Evolutionary conservation across 2,888 invertebrate genomes (phyloP).

Genomic region (Teleiodes luculella): DNA sequence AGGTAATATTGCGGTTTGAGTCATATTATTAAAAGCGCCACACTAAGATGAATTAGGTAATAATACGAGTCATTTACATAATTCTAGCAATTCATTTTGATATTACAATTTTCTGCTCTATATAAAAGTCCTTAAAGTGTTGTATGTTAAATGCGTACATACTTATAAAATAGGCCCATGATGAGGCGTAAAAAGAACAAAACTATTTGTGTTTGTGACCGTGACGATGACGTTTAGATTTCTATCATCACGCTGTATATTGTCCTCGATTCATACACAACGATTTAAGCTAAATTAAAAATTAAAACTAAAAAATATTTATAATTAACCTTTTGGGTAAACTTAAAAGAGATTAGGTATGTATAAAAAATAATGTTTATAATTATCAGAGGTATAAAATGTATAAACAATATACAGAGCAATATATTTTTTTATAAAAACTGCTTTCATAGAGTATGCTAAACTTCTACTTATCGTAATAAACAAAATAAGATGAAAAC

Average conservation of each 20-base stretch:
- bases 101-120: not conserved
- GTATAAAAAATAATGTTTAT: too few relatives aligned
- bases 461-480: too few relatives aligned
- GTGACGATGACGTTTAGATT: slow-evolving; percentile 3
- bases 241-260: slow-evolving; percentile 8
- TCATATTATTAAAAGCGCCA: not conserved
- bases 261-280: slow-evolving; percentile 37
- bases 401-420: too few relatives aligned
- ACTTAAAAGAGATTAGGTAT: too few relatives aligned
- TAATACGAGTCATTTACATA: not conserved
- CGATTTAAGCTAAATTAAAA: too few relatives aligned
- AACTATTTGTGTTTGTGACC: not conserved
- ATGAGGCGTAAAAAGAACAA: not conserved
- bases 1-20: not conserved
- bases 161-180: not conserved
- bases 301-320: too few relatives aligned
- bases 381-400: too few relatives aligned
- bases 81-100: not conserved
- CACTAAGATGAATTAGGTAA: too few relatives aligned
- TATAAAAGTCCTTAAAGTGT: not conserved
- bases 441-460: too few relatives aligned
- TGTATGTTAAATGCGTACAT: not conserved
- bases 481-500: too few relatives aligned
- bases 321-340: too few relatives aligned
- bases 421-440: too few relatives aligned